Evolutionary conservation across 2,888 invertebrate species (phyloP).

Genomic region (Acrobasis consociella): DNA sequence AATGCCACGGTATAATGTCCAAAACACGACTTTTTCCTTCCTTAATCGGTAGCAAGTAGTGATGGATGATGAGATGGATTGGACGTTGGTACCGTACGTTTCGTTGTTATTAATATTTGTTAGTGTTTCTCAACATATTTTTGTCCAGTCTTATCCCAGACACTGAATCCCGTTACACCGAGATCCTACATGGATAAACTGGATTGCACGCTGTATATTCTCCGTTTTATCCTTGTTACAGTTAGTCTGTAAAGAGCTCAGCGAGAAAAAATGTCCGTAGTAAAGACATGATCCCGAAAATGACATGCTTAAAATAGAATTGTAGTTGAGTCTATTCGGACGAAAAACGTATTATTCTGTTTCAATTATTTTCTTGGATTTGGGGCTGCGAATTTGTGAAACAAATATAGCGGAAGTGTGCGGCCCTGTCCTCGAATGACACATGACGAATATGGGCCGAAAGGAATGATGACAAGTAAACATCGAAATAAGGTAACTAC

Average conservation of each 20-base stretch:
- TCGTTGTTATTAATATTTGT: too few species aligned
- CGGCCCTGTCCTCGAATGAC: slow-evolving; percentile 36
- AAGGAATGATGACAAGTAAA: slow-evolving; percentile 48
- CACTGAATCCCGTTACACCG: too few species aligned
- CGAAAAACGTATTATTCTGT: slow-evolving; percentile 50
- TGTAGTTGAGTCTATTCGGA: slow-evolving; percentile 38
- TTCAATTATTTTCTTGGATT: slow-evolving; percentile 61
- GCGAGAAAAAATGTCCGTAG: slow-evolving; percentile 7
- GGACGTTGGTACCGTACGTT: too few species aligned
- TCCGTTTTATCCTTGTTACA: slow-evolving; percentile 9
- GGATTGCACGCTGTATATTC: background rate
- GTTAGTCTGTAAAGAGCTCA: slow-evolving; percentile 12
- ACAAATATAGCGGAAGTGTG: slow-evolving; percentile 43
- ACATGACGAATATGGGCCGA: slow-evolving; percentile 45
- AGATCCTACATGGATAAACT: too few species aligned
- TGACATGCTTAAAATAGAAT: slow-evolving; percentile 38
- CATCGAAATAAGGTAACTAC: slow-evolving; percentile 35
- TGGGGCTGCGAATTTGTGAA: slow-evolving; percentile 45
- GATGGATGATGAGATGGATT: too few species aligned
- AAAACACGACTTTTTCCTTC: too few species aligned
- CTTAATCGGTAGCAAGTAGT: too few species aligned
- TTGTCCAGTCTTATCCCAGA: too few species aligned
- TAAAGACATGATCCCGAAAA: slow-evolving; percentile 27
- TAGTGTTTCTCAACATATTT: too few species aligned
- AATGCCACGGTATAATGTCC: too few species aligned